A percentile compares a stretch with the other conserved stretches of the same genome.
Conservation (phyloP, 2,797 vertebrate genomes). For the Hirundo rustica region DNA sequence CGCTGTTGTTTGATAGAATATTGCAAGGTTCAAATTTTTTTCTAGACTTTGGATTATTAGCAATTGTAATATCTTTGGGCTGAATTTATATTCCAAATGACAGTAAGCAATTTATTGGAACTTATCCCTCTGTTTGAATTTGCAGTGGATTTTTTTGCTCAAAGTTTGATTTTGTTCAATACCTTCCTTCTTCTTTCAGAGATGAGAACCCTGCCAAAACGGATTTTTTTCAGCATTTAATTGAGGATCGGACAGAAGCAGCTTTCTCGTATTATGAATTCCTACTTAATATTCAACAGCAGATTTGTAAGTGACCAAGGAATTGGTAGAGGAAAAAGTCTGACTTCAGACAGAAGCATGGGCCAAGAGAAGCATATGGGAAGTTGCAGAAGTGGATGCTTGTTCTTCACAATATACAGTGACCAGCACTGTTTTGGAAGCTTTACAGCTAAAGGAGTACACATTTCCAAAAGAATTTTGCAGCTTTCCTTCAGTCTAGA, state of each 20-base stretch:
- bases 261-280: constrained; percentile 95
- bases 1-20: neutral
- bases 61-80: neutral
- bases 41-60: neutral
- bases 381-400: neutral
- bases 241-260: constrained; percentile 92
- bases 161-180: neutral
- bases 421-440: constrained; percentile 30
- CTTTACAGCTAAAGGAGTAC: constrained; percentile 34
- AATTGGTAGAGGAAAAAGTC: neutral
- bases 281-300: constrained; percentile 91
- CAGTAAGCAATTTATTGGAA: neutral
- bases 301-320: constrained; percentile 87
- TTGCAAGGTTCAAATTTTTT: neutral
- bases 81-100: neutral
- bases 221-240: constrained; percentile 89
- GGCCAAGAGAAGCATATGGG: constrained; percentile 37
- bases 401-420: neutral
- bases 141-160: neutral
- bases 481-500: constrained; percentile 48
- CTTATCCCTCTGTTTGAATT: neutral
- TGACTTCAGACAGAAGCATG: neutral
- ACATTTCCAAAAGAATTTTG: constrained; percentile 20
- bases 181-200: constrained; percentile 72
- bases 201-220: constrained; percentile 87